Evolutionary conservation across 2,888 invertebrate genomes (phyloP).

Genomic region (Nineta flava): DNA sequence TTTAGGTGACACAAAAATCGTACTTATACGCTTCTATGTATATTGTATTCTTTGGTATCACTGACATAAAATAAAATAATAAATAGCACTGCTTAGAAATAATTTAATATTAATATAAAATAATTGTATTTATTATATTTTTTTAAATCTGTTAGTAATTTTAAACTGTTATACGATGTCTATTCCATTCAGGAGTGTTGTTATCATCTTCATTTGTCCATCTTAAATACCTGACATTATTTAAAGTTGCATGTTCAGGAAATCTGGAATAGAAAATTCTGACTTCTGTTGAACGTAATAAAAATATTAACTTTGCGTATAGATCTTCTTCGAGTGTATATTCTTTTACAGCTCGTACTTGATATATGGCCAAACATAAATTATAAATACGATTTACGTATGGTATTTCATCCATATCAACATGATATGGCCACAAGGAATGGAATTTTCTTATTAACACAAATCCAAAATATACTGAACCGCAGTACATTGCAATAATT

Average conservation of each 20-base stretch:
- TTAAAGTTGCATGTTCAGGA: constrained; percentile 1
- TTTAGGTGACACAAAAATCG: no score
- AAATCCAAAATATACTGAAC: constrained; percentile 43
- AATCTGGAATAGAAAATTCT: constrained; percentile 17
- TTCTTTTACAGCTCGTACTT: constrained; percentile 37
- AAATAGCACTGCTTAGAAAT: no score
- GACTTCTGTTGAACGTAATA: constrained; percentile 40
- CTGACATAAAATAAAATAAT: no score
- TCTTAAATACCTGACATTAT: no score
- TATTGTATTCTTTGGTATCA: no score
- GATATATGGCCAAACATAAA: constrained; percentile 20
- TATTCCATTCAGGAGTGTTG: no score
- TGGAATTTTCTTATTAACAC: constrained; percentile 35
- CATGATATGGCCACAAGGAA: constrained; percentile 1
- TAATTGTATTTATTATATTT: no score
- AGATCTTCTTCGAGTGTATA: constrained; percentile 44
- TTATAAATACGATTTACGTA: constrained; percentile 18
- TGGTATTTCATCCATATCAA: constrained; percentile 19
- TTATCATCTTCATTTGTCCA: no score
- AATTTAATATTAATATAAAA: no score
- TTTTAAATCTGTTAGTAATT: no score
- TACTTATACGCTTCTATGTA: no score
- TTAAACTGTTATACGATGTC: no score
- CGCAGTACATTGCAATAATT: constrained; percentile 47
- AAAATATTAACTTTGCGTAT: constrained; percentile 44